phyloP scores from a whole-genome alignment of 2,113 vertebrate genomes.

The Synodontis membranacea region DNA sequence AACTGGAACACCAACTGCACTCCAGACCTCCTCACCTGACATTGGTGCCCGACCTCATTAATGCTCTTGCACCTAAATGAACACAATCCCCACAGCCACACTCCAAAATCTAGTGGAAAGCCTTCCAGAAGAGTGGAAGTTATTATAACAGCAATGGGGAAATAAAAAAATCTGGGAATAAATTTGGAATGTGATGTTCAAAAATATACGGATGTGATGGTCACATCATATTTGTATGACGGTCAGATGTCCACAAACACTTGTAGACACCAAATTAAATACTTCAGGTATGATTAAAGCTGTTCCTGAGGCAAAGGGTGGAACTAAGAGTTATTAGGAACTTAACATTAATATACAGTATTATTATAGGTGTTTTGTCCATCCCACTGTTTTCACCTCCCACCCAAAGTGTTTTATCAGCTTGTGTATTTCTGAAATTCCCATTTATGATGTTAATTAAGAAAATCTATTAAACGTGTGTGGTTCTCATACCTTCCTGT shows the following conservation, averaged over 20 bases:
- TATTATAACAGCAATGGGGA: background rate
- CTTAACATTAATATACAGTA: background rate
- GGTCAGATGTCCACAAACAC: background rate
- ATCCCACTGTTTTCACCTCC: background rate
- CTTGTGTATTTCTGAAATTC: background rate
- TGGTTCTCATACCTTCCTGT: slow-evolving; percentile 81
- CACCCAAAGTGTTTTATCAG: background rate
- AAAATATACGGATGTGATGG: background rate
- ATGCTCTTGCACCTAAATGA: background rate
- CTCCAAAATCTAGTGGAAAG: background rate
- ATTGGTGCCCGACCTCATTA: background rate
- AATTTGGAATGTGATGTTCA: background rate
- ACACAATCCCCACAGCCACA: background rate
- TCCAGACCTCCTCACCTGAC: background rate
- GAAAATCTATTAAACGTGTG: background rate
- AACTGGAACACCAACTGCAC: background rate
- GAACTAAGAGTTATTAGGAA: background rate
- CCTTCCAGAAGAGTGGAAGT: background rate
- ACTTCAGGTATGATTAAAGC: background rate
- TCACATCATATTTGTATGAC: too few relatives aligned
- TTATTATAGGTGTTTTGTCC: background rate
- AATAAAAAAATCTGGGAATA: background rate
- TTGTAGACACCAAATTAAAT: background rate
- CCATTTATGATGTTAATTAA: background rate
- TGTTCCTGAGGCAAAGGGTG: background rate